Evolutionary conservation across 2,888 invertebrate species (phyloP), one percentile per base, ranked within the genome.

Genomic region (Brachypterus glaber): DNA sequence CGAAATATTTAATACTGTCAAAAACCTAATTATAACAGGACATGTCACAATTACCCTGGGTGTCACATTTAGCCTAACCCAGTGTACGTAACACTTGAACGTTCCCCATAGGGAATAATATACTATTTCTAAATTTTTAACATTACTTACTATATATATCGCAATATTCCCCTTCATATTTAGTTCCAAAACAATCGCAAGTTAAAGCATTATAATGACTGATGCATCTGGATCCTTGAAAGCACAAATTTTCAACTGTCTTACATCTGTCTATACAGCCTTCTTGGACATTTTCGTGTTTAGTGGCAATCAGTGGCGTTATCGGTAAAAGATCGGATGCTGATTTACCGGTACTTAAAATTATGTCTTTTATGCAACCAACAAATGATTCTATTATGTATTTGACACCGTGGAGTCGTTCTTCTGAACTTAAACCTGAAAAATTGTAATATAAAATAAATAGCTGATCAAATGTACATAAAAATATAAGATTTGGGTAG

Each of bases 371-470:
- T 51, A 92, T 87, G 59, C 91, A 92, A 2, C 91, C 91, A 17
- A 90, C 88, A 62, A 91, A 91, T 4, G 89, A 89, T 67, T 89
- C 89, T 52, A 90, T 90, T 42, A 90, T 88, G 62, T 90, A 91
- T 67, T 89, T 89, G 1, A 90, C 87, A 37, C 89, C 89, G 59
- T 90, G 85, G 16, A 88, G 71, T 60, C 83, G 79, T 63, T 90
- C 89, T 65, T 88, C 88, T 1, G 88, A 87, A 55, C 89, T 89
- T 46, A 90, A 69, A 55, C 87, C 86, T 84, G 57, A 26, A 58
- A 53, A 34, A 27, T 5, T 4, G 12, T n/a, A n/a, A n/a, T n/a
- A n/a, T n/a, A 4, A 33, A 36, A 36, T 12, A 25, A 33, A 37
- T 17, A 37, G 7, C 18, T 14, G 15, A 17, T 8, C 29, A 40